A percentile compares a stretch with the other conserved stretches of the same genome.
Evolutionary conservation across 1,140 invertebrate species (phyloP).

Genomic region (Bombyx mori): ASM3026992v2 NC_085122.1:6764001-6764500

Average conservation of each 20-base stretch:
- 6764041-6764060: no score
- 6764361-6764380: no score
- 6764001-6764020: no score
- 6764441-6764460: no score
- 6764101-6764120: no score
- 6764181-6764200: constrained; percentile 73
- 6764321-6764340: constrained; percentile 15
- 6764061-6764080: neutral
- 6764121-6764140: neutral
- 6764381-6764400: no score
- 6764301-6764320: constrained; percentile 63
- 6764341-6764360: neutral
- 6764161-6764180: constrained; percentile 9
- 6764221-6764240: constrained; percentile 92
- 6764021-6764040: no score
- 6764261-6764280: constrained; percentile 80
- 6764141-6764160: neutral
- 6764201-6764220: constrained; percentile 89
- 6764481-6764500: no score
- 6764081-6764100: neutral
- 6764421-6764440: no score
- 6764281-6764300: constrained; percentile 72
- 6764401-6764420: no score
- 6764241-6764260: constrained; percentile 86
- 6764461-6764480: no score